Conservation (phyloP, 2,113 vertebrate species). For the Ptychochromis oligacanthus region DNA sequence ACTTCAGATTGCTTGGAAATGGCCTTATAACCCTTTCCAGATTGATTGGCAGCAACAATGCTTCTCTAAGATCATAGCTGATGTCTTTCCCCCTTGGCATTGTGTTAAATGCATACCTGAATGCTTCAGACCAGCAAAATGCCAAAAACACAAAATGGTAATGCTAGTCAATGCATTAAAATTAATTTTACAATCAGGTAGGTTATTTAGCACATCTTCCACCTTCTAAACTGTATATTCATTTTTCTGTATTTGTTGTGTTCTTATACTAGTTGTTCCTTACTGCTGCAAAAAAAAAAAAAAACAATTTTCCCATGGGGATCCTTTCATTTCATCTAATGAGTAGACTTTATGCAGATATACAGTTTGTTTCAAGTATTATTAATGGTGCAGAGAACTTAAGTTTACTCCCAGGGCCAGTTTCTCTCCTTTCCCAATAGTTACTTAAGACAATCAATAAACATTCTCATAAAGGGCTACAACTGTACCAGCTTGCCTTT, state of each 20-base stretch:
- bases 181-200: not conserved
- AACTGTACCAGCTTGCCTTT: not conserved
- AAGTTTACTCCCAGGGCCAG: not conserved
- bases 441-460: conserved; percentile 18
- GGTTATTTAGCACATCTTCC: not conserved
- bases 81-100: too few species aligned
- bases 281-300: not conserved
- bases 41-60: too few species aligned
- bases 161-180: not conserved
- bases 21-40: too few species aligned
- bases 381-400: conserved; percentile 6
- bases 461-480: not conserved
- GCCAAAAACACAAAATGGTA: not conserved
- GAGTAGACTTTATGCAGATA: not conserved
- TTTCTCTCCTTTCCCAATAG: conserved; percentile 4
- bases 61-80: too few species aligned
- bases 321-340: not conserved
- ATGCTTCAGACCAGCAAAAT: too few species aligned
- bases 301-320: not conserved
- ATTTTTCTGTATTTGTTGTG: not conserved
- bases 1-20: too few species aligned
- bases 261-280: not conserved
- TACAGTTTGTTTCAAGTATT: not conserved
- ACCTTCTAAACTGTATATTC: not conserved
- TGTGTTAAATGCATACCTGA: too few species aligned